Evolutionary conservation across 2,888 invertebrate genomes (phyloP).

Genomic region (Linnaemya tessellans): DNA sequence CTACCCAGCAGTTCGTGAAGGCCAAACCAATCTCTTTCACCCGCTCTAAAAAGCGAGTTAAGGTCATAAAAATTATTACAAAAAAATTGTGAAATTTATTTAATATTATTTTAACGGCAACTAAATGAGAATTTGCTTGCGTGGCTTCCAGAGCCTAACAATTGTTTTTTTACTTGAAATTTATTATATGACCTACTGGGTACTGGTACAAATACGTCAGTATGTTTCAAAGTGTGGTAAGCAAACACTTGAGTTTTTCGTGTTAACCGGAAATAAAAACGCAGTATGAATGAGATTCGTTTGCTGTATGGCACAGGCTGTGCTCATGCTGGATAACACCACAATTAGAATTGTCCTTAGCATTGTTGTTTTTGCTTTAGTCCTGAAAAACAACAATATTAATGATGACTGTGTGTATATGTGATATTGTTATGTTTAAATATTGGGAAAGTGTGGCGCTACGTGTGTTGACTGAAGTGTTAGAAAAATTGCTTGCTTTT

Average conservation of each 20-base stretch:
- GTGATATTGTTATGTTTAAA: slow-evolving; percentile 12
- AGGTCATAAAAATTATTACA: too few species aligned
- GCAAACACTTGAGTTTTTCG: slow-evolving; percentile 53
- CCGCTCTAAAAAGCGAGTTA: too few species aligned
- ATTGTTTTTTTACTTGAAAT: not conserved
- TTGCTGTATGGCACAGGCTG: not conserved
- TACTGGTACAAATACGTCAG: not conserved
- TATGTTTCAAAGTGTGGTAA: not conserved
- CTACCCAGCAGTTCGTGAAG: not conserved
- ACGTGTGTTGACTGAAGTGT: not conserved
- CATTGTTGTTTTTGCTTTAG: not conserved
- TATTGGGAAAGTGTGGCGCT: not conserved
- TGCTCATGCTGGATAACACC: slow-evolving; percentile 36
- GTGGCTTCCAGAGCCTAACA: not conserved
- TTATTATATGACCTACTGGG: not conserved
- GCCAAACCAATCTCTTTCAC: too few species aligned
- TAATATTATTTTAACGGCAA: too few species aligned
- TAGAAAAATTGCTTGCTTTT: not conserved
- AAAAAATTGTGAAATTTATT: too few species aligned
- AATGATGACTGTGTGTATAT: slow-evolving; percentile 39
- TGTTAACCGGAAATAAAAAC: slow-evolving; percentile 71
- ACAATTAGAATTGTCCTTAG: slow-evolving; percentile 40
- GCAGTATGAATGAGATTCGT: slow-evolving; percentile 63
- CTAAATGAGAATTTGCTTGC: too few species aligned
- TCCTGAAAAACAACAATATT: slow-evolving; percentile 15